Evolutionary conservation across 2,113 vertebrate genomes (phyloP).

Genomic region (Pongo abelii): DNA sequence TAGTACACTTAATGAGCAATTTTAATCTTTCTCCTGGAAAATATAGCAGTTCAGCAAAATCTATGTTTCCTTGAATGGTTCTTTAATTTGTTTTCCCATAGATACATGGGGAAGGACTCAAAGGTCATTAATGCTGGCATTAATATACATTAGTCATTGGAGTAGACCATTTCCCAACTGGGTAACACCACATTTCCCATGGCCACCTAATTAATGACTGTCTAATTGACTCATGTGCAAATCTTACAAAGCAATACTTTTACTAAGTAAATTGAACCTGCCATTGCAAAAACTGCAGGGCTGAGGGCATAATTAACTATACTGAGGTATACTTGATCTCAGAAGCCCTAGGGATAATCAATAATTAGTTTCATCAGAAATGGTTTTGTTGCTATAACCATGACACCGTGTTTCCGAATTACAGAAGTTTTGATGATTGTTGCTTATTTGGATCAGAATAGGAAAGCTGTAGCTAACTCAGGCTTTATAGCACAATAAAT

Average conservation of each 20-base stretch:
- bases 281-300: conserved; percentile 85
- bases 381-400: conserved; percentile 77
- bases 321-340: conserved; percentile 80
- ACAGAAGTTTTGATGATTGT: conserved; percentile 81
- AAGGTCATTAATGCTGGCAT: conserved; percentile 69
- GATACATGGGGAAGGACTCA: conserved; percentile 52
- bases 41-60: conserved; percentile 60
- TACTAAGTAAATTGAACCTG: conserved; percentile 84
- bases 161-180: conserved; percentile 69
- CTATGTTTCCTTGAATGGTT: conserved; percentile 57
- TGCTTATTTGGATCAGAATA: conserved; percentile 76
- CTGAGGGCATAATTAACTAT: conserved; percentile 84
- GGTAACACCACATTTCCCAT: conserved; percentile 72
- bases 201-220: conserved; percentile 86
- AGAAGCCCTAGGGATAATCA: conserved; percentile 85
- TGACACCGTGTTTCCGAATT: conserved; percentile 79
- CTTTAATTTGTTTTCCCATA: conserved; percentile 78
- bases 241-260: conserved; percentile 80
- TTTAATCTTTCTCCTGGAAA: conserved; percentile 59
- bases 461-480: conserved; percentile 74
- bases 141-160: conserved; percentile 74
- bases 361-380: conserved; percentile 83
- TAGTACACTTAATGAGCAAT: background rate
- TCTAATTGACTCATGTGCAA: conserved; percentile 86
- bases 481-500: conserved; percentile 79